Percentiles rank a stretch among this genome's conserved stretches.
These are phyloP conservation scores for Tenthredo amoena DNA, from an alignment of 2,888 invertebrate genomes.

Conservation along the genomic window DNA sequence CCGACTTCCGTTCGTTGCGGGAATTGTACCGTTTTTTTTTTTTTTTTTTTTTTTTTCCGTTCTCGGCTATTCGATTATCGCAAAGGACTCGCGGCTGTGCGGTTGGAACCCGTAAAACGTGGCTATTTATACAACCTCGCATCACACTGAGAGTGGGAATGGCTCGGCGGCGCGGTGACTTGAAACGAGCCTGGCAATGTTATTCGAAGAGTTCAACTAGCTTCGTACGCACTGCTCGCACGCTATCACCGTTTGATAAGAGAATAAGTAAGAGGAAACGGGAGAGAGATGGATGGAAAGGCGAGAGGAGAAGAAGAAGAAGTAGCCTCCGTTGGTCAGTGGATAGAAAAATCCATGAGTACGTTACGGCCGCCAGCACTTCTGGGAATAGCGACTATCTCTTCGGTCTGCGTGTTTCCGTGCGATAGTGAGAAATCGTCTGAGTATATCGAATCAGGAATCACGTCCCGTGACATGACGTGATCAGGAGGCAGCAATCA, in stretches of 20 bases:
- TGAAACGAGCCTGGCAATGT: background rate
- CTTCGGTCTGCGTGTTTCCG: slow-evolving; percentile 16
- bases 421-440: slow-evolving; percentile 9
- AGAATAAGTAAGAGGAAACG: slow-evolving; percentile 34
- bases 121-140: background rate
- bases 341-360: slow-evolving; percentile 20
- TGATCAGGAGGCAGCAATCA: background rate
- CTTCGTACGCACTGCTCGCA: background rate
- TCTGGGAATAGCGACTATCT: background rate
- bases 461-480: background rate
- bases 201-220: slow-evolving; percentile 12
- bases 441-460: slow-evolving; percentile 4
- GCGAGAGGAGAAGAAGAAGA: slow-evolving; percentile 8
- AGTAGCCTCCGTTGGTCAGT: background rate
- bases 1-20: slow-evolving; percentile 1
- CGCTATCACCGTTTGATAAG: slow-evolving; percentile 16
- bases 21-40: background rate
- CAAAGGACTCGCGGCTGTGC: background rate
- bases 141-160: background rate
- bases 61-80: background rate
- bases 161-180: background rate
- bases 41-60: background rate
- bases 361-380: background rate
- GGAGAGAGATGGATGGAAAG: slow-evolving; percentile 29
- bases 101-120: background rate